phyloP scores from a whole-genome alignment of 64 coral and sea anemone species.

The Porites australiensis region DNA sequence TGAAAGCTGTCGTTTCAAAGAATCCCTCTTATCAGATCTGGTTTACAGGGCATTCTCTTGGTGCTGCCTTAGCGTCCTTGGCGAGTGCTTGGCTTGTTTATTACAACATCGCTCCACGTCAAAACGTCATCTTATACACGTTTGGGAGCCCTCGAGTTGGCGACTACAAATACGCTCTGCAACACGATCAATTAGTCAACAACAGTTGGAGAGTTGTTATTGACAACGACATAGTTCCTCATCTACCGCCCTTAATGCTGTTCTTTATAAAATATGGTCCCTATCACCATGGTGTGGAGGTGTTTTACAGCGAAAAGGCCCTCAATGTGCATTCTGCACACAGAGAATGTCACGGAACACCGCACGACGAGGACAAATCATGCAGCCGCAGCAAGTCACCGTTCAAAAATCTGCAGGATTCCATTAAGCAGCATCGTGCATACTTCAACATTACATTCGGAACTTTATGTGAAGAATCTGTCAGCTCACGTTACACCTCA shows the following conservation, averaged over 20 bases:
- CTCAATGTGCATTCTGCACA: conserved; percentile 33
- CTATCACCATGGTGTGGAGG: conserved; percentile 71
- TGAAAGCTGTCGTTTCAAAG: conserved; percentile 9
- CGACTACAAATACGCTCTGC: conserved; percentile 57
- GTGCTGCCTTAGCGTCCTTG: conserved; percentile 68
- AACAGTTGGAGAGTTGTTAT: conserved; percentile 76
- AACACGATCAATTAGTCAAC: conserved; percentile 68
- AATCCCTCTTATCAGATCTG: conserved; percentile 61
- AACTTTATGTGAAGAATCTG: background rate
- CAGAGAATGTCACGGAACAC: conserved; percentile 73
- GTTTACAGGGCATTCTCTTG: conserved; percentile 79
- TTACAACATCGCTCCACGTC: conserved; percentile 28
- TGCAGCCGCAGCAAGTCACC: conserved; percentile 37
- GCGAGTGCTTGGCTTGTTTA: conserved; percentile 63
- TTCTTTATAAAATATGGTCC: background rate
- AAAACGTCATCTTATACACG: conserved; percentile 70
- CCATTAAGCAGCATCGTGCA: conserved; percentile 5
- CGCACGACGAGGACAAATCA: conserved; percentile 48
- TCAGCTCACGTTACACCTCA: background rate
- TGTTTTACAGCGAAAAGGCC: conserved; percentile 24
- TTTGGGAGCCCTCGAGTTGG: conserved; percentile 84
- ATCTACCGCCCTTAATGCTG: conserved; percentile 8
- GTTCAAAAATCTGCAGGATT: background rate
- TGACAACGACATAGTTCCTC: conserved; percentile 63
- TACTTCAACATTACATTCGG: conserved; percentile 56